Conservation (phyloP, 2,113 vertebrate species). For the Oncorhynchus gorbuscha region DNA sequence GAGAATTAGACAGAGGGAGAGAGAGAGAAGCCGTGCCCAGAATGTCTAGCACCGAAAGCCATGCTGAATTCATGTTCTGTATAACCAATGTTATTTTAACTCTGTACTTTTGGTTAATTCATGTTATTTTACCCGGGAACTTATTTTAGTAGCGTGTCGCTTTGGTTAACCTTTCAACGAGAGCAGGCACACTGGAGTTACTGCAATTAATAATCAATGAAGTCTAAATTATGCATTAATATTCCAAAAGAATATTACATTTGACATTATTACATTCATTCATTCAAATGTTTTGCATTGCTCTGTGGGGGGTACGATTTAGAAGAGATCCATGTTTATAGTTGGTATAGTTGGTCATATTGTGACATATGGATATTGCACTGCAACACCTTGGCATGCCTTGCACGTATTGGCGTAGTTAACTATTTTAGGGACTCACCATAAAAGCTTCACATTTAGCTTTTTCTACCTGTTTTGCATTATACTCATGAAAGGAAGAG, state of each 20-base stretch:
- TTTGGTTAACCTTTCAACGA: conserved; percentile 57
- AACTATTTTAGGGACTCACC: too few species aligned
- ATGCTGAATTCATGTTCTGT: conserved; percentile 25
- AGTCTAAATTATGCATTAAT: conserved; percentile 69
- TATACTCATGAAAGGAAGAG: conserved; percentile 4
- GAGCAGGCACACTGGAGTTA: conserved; percentile 45
- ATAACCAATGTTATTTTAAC: conserved; percentile 23
- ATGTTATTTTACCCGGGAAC: conserved; percentile 5
- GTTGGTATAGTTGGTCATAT: not conserved
- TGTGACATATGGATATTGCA: not conserved
- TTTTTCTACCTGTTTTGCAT: conserved; percentile 3
- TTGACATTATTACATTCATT: conserved; percentile 62
- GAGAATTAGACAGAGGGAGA: not conserved
- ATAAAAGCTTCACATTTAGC: not conserved
- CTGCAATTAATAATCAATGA: conserved; percentile 62
- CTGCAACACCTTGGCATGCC: not conserved
- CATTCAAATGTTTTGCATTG: conserved; percentile 36
- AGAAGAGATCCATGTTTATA: not conserved
- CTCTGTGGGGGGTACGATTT: conserved; percentile 18
- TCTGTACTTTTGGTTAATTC: conserved; percentile 45
- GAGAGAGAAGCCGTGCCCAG: not conserved
- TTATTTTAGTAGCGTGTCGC: conserved; percentile 48
- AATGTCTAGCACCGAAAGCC: conserved; percentile 11
- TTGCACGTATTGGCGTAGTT: not conserved
- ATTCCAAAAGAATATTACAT: conserved; percentile 52